Conservation (phyloP, 2,888 invertebrate genomes). For the Meiosimyza platycephala region DNA sequence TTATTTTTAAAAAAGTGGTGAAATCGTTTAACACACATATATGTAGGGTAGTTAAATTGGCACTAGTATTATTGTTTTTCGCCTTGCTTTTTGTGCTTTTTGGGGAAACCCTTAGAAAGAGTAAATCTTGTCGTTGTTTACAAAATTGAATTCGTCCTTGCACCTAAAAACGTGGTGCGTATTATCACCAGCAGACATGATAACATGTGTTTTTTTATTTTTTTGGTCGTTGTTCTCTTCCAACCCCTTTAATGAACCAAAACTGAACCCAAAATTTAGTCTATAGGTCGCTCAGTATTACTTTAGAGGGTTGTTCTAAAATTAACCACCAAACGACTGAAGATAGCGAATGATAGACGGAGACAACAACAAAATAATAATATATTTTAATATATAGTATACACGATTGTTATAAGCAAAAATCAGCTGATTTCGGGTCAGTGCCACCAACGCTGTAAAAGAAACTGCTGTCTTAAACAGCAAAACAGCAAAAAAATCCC, state of each 20-base stretch:
- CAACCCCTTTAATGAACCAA: slow-evolving; percentile 6
- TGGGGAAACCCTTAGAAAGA: slow-evolving; percentile 20
- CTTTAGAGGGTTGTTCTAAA: slow-evolving; percentile 26
- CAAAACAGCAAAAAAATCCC: neutral
- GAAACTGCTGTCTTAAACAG: neutral
- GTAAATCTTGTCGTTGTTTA: slow-evolving; percentile 19
- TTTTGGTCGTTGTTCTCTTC: no score
- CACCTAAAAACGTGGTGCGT: slow-evolving; percentile 23
- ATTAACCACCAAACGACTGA: slow-evolving; percentile 20
- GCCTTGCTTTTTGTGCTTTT: neutral
- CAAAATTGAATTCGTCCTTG: slow-evolving; percentile 25
- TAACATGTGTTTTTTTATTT: slow-evolving; percentile 4
- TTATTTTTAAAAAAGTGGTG: slow-evolving; percentile 5
- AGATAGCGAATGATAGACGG: slow-evolving; percentile 7
- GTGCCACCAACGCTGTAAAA: slow-evolving; percentile 23
- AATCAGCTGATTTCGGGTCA: slow-evolving; percentile 30
- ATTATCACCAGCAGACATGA: neutral
- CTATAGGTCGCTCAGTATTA: slow-evolving; percentile 13
- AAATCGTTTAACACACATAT: slow-evolving; percentile 12
- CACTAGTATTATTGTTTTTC: neutral
- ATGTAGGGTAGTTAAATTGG: neutral
- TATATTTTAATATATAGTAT: neutral
- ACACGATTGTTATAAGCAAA: slow-evolving; percentile 6
- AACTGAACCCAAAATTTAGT: neutral
- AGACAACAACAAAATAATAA: slow-evolving; percentile 2